Percentiles rank a stretch among this genome's conserved stretches.
Conservation (phyloP, 2,113 vertebrate genomes). For the Dendrocopos noguchii region DNA sequence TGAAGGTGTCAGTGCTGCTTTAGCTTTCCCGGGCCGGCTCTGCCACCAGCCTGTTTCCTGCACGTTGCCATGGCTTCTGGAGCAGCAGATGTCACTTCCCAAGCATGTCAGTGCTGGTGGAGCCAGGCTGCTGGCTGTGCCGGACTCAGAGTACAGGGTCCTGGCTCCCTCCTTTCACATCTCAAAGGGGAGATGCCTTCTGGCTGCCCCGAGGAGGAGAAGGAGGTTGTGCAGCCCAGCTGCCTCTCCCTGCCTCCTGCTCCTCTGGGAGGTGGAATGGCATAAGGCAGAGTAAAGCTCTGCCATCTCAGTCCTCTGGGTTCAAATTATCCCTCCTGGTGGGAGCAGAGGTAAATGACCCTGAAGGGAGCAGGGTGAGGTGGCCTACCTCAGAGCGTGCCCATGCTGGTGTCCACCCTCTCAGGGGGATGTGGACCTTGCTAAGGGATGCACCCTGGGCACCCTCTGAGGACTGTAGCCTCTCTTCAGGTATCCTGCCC, state of each 20-base stretch:
- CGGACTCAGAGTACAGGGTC: background rate
- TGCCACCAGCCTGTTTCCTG: background rate
- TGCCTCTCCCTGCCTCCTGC: background rate
- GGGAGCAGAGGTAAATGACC: background rate
- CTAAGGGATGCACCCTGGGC: background rate
- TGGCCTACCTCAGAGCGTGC: accelerated
- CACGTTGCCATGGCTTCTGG: conserved; percentile 27
- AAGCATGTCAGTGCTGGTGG: background rate
- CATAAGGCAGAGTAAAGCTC: background rate
- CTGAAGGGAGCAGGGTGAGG: background rate
- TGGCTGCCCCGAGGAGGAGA: background rate
- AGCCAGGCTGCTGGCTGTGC: background rate
- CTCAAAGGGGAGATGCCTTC: background rate
- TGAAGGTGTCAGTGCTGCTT: conserved; percentile 69
- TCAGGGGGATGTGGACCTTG: background rate
- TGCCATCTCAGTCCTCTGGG: background rate
- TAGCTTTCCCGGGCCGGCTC: conserved; percentile 16
- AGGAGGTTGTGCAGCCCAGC: background rate
- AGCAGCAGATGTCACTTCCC: conserved; percentile 6
- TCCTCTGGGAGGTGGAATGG: background rate
- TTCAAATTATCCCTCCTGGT: background rate
- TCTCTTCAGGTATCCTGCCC: background rate
- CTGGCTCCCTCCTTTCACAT: background rate
- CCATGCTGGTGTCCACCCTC: background rate
- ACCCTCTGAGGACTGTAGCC: background rate